These are phyloP conservation scores for Ariopsis seemanni DNA, from an alignment of 2,113 vertebrate species.

Conservation along the genomic window DNA sequence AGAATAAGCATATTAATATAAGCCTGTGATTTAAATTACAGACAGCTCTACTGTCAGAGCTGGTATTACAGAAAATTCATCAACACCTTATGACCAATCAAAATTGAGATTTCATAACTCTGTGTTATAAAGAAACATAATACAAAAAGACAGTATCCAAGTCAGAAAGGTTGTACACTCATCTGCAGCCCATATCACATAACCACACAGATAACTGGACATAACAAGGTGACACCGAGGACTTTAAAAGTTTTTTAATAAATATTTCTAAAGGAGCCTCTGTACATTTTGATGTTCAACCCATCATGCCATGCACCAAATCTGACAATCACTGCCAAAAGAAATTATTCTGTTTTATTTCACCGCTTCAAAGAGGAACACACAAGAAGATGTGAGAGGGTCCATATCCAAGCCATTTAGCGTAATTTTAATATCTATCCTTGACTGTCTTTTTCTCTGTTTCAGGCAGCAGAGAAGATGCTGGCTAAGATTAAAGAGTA, in stretches of 20 bases:
- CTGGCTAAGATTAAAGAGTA: conserved; percentile 53
- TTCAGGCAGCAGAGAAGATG: conserved; percentile 41
- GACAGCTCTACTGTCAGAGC: not conserved
- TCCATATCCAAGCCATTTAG: conserved; percentile 48
- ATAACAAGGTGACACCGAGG: not conserved
- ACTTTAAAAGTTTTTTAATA: not conserved
- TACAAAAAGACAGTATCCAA: not conserved
- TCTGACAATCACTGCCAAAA: conserved; percentile 50
- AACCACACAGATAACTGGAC: not conserved
- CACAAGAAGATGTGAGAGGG: conserved; percentile 42
- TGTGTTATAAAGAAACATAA: not conserved
- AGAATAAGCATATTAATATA: not conserved
- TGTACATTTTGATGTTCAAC: conserved; percentile 5
- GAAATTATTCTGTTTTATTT: conserved; percentile 59
- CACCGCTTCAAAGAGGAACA: conserved; percentile 47
- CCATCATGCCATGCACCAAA: conserved; percentile 30
- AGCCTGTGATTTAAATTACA: not conserved
- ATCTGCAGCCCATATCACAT: not conserved
- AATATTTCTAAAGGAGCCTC: conserved; percentile 5
- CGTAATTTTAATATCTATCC: conserved; percentile 45
- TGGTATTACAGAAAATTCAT: not conserved
- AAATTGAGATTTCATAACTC: not conserved
- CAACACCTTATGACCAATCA: not conserved
- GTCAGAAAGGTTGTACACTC: not conserved
- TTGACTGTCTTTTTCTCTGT: conserved; percentile 45